Percentiles rank a stretch among this genome's conserved stretches.
Evolutionary conservation across 1,140 invertebrate species (phyloP).

Genomic region (Halictus rubicundus): DNA sequence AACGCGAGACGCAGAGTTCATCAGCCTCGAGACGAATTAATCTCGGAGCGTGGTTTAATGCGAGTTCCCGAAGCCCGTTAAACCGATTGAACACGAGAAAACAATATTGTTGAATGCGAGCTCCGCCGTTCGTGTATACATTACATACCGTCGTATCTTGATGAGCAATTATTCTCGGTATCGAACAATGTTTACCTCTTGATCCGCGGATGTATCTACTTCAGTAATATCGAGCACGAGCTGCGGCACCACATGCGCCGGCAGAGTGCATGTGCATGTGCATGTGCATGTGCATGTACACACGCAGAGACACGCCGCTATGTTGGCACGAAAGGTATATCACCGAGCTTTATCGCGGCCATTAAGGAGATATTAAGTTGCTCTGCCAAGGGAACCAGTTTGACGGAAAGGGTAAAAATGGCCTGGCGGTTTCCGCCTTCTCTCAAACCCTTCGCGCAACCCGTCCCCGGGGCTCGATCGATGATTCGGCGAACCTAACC

Average conservation of each 20-base stretch:
- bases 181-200: slow-evolving; percentile 31
- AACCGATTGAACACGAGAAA: no score
- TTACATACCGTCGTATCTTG: slow-evolving; percentile 37
- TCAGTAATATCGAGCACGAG: slow-evolving; percentile 32
- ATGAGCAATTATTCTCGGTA: slow-evolving; percentile 54
- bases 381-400: slow-evolving; percentile 58
- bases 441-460: slow-evolving; percentile 31
- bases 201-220: slow-evolving; percentile 50
- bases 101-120: no score
- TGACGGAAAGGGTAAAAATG: slow-evolving; percentile 60
- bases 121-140: no score
- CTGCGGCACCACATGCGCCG: slow-evolving; percentile 11
- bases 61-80: no score
- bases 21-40: no score
- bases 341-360: slow-evolving; percentile 62
- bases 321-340: slow-evolving; percentile 56
- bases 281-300: slow-evolving; percentile 20
- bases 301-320: slow-evolving; percentile 30
- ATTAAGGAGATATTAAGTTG: slow-evolving; percentile 68
- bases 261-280: slow-evolving; percentile 17
- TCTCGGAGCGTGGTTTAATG: no score
- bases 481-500: slow-evolving; percentile 19
- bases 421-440: slow-evolving; percentile 38
- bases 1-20: no score
- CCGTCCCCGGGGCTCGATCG: slow-evolving; percentile 2